Evolutionary conservation across 2,888 invertebrate genomes (phyloP).

Genomic region (Melolontha melolontha): DNA sequence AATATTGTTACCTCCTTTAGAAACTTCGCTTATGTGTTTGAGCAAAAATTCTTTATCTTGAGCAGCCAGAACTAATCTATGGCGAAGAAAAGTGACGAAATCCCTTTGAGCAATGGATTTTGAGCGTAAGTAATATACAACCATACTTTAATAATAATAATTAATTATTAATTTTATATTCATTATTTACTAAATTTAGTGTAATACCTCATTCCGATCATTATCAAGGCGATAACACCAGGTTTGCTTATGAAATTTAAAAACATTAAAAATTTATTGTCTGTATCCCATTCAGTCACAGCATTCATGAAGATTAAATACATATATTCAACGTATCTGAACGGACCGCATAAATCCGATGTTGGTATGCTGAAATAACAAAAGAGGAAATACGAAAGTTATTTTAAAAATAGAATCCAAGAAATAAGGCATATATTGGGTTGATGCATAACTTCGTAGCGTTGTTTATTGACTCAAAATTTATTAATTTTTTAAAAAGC

Average conservation of each 20-base stretch:
- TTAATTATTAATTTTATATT: neutral
- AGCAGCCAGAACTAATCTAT: constrained; percentile 75
- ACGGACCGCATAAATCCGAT: constrained; percentile 73
- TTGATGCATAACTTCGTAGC: too few relatives aligned
- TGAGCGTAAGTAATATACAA: constrained; percentile 74
- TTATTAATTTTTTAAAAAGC: too few relatives aligned
- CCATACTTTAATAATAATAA: constrained; percentile 64
- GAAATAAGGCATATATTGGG: too few relatives aligned
- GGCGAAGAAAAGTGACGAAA: constrained; percentile 72
- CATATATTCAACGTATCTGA: constrained; percentile 69
- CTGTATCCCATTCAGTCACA: constrained; percentile 67
- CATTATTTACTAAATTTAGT: neutral
- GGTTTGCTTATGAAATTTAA: constrained; percentile 70
- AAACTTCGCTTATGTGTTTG: constrained; percentile 71
- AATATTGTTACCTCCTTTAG: constrained; percentile 69
- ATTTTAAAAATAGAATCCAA: too few relatives aligned
- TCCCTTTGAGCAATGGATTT: constrained; percentile 72
- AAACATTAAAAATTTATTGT: constrained; percentile 64
- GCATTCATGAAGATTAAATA: constrained; percentile 71
- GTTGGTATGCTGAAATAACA: constrained; percentile 67
- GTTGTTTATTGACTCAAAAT: too few relatives aligned
- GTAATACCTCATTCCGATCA: constrained; percentile 72
- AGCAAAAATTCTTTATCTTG: constrained; percentile 79
- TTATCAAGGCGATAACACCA: constrained; percentile 71
- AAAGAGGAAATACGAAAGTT: too few relatives aligned